A percentile compares a stretch with the other conserved stretches of the same genome.
These are phyloP conservation scores for Megamerina dolium DNA, from an alignment of 2,888 invertebrate species.

Conservation along the genomic window DNA sequence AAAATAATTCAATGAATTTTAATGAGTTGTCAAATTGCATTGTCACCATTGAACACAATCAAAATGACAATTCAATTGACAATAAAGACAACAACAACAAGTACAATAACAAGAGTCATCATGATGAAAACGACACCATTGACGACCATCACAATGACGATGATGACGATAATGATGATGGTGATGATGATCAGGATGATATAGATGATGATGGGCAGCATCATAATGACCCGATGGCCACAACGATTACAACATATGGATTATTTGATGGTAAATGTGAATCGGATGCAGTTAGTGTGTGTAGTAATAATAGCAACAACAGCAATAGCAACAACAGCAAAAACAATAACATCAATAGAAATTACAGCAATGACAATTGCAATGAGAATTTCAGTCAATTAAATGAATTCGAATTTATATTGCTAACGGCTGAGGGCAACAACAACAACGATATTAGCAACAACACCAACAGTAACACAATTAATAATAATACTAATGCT, in stretches of 20 bases:
- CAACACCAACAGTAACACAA: slow-evolving; percentile 9
- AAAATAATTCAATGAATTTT: slow-evolving; percentile 50
- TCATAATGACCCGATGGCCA: slow-evolving; percentile 8
- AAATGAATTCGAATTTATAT: slow-evolving; percentile 36
- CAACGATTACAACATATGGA: slow-evolving; percentile 18
- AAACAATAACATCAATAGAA: slow-evolving; percentile 15
- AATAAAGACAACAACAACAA: slow-evolving; percentile 15
- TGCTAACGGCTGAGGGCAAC: slow-evolving; percentile 12
- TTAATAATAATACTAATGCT: slow-evolving; percentile 7
- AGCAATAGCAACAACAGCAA: slow-evolving; percentile 16
- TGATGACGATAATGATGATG: slow-evolving; percentile 3
- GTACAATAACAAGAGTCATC: slow-evolving; percentile 2
- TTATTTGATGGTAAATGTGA: too few relatives aligned
- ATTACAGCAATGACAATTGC: slow-evolving; percentile 17
- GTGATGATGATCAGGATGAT: slow-evolving; percentile 11
- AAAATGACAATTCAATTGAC: slow-evolving; percentile 30
- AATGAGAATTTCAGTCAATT: slow-evolving; percentile 35
- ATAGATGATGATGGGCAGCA: neutral
- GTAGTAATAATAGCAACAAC: slow-evolving; percentile 22
- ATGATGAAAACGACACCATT: slow-evolving; percentile 10
- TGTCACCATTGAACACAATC: slow-evolving; percentile 47
- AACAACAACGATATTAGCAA: slow-evolving; percentile 5
- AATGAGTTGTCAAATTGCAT: slow-evolving; percentile 51
- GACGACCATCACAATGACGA: slow-evolving; percentile 17
- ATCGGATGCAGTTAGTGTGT: slow-evolving; percentile 27